Conservation (phyloP, 2,888 invertebrate species). For the Himalopsyche tibetana region DNA sequence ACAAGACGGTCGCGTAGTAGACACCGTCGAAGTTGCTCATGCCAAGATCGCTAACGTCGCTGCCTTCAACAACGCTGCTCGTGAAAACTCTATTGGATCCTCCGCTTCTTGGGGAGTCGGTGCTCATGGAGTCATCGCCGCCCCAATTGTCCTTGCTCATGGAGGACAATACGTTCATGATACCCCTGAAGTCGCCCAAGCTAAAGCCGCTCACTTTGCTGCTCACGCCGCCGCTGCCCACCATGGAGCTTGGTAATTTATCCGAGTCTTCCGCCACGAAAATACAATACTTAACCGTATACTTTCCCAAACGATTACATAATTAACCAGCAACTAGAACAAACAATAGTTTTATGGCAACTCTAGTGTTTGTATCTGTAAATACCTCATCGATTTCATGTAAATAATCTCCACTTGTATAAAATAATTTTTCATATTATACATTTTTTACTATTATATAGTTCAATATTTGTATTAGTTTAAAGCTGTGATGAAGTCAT, state of each 20-base stretch:
- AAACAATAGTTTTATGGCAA: neutral
- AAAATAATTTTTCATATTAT: neutral
- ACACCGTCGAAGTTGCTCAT: conserved; percentile 77
- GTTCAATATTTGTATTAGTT: neutral
- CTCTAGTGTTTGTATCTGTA: neutral
- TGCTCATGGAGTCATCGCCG: conserved; percentile 75
- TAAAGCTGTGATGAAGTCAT: neutral
- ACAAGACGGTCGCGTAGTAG: conserved; percentile 62
- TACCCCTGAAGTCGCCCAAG: conserved; percentile 80
- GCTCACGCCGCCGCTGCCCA: conserved; percentile 64
- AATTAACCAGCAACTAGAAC: neutral
- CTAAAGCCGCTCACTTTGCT: conserved; percentile 77
- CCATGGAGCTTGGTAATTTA: conserved; percentile 53
- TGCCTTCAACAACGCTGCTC: conserved; percentile 77
- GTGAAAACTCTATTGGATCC: too few relatives aligned
- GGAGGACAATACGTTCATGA: conserved; percentile 78
- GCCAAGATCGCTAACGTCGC: conserved; percentile 56
- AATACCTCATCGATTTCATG: neutral
- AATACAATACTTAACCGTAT: neutral
- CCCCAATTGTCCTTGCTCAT: conserved; percentile 76
- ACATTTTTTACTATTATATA: neutral
- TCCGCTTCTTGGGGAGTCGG: too few relatives aligned
- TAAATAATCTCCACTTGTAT: neutral
- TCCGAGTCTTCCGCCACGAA: too few relatives aligned
- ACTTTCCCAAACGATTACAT: neutral